Percentiles rank a stretch among this genome's conserved stretches.
Evolutionary conservation across 2,888 invertebrate species (phyloP).

Genomic region (Eristalinus aeneus): DNA sequence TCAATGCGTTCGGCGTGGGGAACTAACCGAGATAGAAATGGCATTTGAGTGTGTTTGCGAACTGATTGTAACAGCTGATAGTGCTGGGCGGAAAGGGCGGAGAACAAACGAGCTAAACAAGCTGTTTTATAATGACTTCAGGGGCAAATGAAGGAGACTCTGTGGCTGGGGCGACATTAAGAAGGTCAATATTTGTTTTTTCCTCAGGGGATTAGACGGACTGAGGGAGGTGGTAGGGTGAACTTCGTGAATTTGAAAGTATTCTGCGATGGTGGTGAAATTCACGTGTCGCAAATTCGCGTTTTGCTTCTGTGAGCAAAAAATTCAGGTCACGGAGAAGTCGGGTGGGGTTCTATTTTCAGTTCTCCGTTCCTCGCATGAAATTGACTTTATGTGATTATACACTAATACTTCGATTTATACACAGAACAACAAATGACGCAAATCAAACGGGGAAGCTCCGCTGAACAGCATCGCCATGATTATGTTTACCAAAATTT

Average conservation of each 20-base stretch:
- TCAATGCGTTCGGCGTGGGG: neutral
- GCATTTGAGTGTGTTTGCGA: neutral
- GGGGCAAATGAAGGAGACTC: neutral
- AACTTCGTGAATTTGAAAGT: neutral
- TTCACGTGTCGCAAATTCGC: neutral
- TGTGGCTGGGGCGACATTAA: neutral
- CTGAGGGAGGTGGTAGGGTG: neutral
- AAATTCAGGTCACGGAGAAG: neutral
- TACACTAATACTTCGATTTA: too few species aligned
- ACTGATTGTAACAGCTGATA: neutral
- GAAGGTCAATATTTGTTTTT: neutral
- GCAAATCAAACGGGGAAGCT: too few species aligned
- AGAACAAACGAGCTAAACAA: neutral
- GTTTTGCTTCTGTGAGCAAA: neutral
- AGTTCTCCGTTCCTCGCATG: neutral
- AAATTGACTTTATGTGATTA: neutral
- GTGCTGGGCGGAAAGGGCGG: neutral
- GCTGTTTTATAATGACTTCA: neutral
- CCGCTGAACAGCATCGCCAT: too few species aligned
- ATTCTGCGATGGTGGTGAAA: neutral
- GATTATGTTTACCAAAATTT: too few species aligned
- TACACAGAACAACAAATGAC: too few species aligned
- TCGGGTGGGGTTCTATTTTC: neutral
- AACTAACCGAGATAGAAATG: neutral
- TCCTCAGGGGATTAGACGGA: neutral